A percentile compares a stretch with the other conserved stretches of the same genome.
Evolutionary conservation across 2,888 invertebrate genomes (phyloP).

Genomic region (Agonopterix alstromeriana): DNA sequence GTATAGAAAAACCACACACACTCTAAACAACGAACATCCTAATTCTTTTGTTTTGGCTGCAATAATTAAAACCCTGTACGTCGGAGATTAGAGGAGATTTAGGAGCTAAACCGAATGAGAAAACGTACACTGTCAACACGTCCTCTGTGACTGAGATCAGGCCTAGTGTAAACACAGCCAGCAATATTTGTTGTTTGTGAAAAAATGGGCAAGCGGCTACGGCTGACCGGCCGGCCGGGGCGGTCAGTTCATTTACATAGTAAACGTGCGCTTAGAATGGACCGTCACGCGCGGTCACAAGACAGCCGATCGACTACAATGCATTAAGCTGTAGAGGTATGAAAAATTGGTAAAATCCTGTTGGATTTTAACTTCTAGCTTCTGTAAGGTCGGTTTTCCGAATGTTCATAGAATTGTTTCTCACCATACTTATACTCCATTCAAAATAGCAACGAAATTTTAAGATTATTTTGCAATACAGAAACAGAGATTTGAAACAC

Average conservation of each 20-base stretch:
- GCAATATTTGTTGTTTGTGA: constrained; percentile 57
- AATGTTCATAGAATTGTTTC: too few species aligned
- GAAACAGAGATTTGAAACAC: too few species aligned
- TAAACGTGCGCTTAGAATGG: constrained; percentile 73
- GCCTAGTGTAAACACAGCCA: constrained; percentile 34
- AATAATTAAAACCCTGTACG: constrained; percentile 5
- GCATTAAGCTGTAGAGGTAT: too few species aligned
- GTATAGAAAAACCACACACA: too few species aligned
- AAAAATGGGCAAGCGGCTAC: constrained; percentile 41
- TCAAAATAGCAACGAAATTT: too few species aligned
- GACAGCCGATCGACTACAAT: constrained; percentile 32
- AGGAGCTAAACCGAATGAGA: constrained; percentile 4
- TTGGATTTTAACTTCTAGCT: too few species aligned
- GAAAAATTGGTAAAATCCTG: too few species aligned
- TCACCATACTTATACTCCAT: too few species aligned
- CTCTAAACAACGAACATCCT: too few species aligned
- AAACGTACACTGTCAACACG: background rate
- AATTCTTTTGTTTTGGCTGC: background rate
- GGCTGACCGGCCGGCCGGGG: constrained; percentile 18
- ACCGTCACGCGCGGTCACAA: constrained; percentile 65
- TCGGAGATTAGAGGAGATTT: constrained; percentile 6
- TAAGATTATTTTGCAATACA: too few species aligned
- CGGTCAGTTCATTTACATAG: constrained; percentile 69
- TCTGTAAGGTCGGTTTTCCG: too few species aligned
- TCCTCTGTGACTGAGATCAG: constrained; percentile 26